Evolutionary conservation across 2,888 invertebrate genomes (phyloP).

Genomic region (Nycteola revayana): DNA sequence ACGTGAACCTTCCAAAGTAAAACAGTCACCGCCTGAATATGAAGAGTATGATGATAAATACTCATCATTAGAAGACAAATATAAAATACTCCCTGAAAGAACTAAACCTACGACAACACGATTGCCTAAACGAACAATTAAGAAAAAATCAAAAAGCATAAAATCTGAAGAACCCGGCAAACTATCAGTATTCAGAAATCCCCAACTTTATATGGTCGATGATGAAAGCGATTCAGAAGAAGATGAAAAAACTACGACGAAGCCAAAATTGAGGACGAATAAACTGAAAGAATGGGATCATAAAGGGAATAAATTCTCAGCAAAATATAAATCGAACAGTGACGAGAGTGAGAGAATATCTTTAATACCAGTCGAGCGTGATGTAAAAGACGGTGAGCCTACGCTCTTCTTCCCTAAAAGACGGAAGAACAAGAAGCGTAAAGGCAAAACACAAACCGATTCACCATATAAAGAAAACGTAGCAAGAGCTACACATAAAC

Average conservation of each 20-base stretch:
- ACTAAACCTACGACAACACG: conserved; percentile 21
- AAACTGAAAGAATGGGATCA: not conserved
- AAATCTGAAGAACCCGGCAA: conserved; percentile 45
- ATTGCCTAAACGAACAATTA: conserved; percentile 25
- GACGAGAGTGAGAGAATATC: conserved; percentile 54
- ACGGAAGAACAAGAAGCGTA: conserved; percentile 48
- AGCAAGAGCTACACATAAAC: conserved; percentile 1
- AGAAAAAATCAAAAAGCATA: conserved; percentile 26
- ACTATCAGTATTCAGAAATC: conserved; percentile 65
- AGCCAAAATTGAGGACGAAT: conserved; percentile 10
- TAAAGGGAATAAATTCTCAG: conserved; percentile 33
- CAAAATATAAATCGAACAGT: conserved; percentile 24
- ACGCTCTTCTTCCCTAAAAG: conserved; percentile 63
- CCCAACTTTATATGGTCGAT: conserved; percentile 51
- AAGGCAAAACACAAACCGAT: conserved; percentile 28
- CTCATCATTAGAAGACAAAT: conserved; percentile 47
- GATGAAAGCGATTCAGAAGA: conserved; percentile 37
- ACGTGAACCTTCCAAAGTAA: conserved; percentile 10
- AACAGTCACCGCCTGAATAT: conserved; percentile 40
- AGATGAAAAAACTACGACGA: conserved; percentile 31
- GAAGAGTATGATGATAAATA: conserved; percentile 59
- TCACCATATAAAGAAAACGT: conserved; percentile 42
- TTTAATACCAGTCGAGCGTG: conserved; percentile 49
- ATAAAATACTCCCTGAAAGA: conserved; percentile 37
- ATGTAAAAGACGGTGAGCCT: conserved; percentile 53